phyloP scores from a whole-genome alignment of 2,113 vertebrate genomes.

The Rhinolophus sinicus region DNA sequence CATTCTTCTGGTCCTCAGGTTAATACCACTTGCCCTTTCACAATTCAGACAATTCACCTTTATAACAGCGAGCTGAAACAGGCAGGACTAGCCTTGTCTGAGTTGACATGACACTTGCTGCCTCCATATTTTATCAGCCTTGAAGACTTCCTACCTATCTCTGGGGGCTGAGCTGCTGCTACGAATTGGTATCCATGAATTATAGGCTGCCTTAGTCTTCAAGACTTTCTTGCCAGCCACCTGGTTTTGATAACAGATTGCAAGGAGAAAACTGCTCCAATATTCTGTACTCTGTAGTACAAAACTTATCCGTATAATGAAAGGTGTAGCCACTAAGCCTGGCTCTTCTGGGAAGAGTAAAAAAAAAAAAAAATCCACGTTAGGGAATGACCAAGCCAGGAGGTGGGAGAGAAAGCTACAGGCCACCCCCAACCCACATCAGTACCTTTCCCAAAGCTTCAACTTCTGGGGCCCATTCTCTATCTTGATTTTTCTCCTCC shows the following conservation, averaged over 20 bases:
- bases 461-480: not conserved
- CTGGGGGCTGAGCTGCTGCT: not conserved
- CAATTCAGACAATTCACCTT: slow-evolving; percentile 77
- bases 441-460: not conserved
- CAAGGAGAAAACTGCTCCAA: not conserved
- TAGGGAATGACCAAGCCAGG: not conserved
- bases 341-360: not conserved
- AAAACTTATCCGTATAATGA: not conserved
- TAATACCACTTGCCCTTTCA: slow-evolving; percentile 76
- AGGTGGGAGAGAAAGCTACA: not conserved
- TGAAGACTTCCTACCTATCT: slow-evolving; percentile 49
- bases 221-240: not conserved
- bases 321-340: not conserved
- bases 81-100: slow-evolving; percentile 14
- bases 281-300: not conserved
- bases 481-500: not conserved
- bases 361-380: not conserved
- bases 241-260: not conserved
- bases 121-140: slow-evolving; percentile 63
- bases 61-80: slow-evolving; percentile 73
- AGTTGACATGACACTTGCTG: slow-evolving; percentile 62
- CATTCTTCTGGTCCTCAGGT: slow-evolving; percentile 80
- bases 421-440: not conserved
- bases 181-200: not conserved
- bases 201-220: not conserved